Evolutionary conservation across 2,113 vertebrate species (phyloP).

Genomic region (Psophia crepitans): DNA sequence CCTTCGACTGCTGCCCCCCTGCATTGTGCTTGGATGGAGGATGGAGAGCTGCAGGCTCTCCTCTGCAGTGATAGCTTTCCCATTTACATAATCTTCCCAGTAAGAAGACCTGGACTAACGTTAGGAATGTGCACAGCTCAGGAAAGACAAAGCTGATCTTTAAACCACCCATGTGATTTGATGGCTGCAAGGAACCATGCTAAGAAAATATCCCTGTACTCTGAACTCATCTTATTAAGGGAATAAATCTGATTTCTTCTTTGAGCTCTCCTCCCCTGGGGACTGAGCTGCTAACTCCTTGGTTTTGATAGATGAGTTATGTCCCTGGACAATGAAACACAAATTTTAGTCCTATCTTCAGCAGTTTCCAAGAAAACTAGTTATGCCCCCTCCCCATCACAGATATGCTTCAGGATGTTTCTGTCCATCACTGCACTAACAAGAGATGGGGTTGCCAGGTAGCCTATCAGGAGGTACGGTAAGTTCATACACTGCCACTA

Average conservation of each 20-base stretch:
- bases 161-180: neutral
- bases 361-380: neutral
- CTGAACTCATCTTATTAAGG: slow-evolving; percentile 12
- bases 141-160: neutral
- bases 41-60: neutral
- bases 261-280: neutral
- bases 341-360: neutral
- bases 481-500: neutral
- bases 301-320: neutral
- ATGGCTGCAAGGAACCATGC: neutral
- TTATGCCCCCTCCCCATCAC: neutral
- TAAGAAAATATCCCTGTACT: neutral
- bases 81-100: neutral
- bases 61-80: neutral
- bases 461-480: neutral
- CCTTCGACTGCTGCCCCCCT: neutral
- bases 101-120: neutral
- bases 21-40: neutral
- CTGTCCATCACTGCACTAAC: neutral
- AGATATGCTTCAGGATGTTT: neutral
- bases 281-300: neutral
- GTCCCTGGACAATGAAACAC: neutral
- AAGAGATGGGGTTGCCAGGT: neutral
- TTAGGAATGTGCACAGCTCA: neutral
- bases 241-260: slow-evolving; percentile 40